A percentile compares a stretch with the other conserved stretches of the same genome.
phyloP scores from a whole-genome alignment of 1,140 invertebrate genomes.

The Drosophila pectinifera region DNA sequence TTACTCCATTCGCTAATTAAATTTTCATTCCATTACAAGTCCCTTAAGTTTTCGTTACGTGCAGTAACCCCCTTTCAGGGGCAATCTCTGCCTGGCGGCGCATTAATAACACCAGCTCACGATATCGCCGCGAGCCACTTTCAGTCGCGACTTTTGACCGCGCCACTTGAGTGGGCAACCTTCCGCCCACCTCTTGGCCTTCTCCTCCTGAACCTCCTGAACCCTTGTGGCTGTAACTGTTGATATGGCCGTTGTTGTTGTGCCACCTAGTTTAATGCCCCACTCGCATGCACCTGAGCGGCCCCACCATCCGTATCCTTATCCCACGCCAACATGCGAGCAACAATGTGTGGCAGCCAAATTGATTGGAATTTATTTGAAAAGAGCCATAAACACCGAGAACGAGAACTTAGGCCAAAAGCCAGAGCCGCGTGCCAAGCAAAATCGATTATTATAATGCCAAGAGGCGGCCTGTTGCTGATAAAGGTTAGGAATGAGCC shows the following conservation, averaged over 20 bases:
- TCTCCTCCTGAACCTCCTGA: background rate
- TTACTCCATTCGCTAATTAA: too few relatives aligned
- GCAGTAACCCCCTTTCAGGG: background rate
- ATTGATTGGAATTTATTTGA: conserved; percentile 62
- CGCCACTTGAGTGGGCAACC: conserved; percentile 46
- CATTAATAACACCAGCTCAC: conserved; percentile 51
- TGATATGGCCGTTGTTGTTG: conserved; percentile 43
- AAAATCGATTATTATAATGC: conserved; percentile 67
- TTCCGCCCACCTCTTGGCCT: background rate
- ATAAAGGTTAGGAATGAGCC: conserved; percentile 58
- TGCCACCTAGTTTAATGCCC: conserved; percentile 52
- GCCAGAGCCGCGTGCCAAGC: conserved; percentile 37
- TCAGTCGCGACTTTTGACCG: conserved; percentile 58
- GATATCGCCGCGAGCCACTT: conserved; percentile 44
- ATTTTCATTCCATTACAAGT: background rate
- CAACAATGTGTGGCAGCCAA: conserved; percentile 57
- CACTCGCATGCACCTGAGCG: conserved; percentile 49
- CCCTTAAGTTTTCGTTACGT: background rate
- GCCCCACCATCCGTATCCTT: conserved; percentile 13
- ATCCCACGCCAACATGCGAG: conserved; percentile 39
- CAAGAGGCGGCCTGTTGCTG: conserved; percentile 53
- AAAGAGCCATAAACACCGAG: conserved; percentile 46
- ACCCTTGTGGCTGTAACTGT: conserved; percentile 44
- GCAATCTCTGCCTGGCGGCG: conserved; percentile 36
- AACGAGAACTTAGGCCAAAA: conserved; percentile 2